Evolutionary conservation across 2,888 invertebrate genomes (phyloP).

Genomic region (Tholera decimalis): DNA sequence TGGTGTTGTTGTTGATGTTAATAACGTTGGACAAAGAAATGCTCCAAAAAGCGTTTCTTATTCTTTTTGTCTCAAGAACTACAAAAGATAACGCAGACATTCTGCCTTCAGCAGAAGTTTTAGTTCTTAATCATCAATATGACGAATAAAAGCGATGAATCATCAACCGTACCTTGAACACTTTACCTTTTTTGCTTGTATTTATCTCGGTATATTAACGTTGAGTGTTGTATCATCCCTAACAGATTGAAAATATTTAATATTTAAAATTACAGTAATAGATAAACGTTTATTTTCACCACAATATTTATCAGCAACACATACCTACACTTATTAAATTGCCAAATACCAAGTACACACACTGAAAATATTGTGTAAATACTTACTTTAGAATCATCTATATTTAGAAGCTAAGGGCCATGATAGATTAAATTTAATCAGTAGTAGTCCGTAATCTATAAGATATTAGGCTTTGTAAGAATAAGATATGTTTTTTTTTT

Average conservation of each 20-base stretch:
- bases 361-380: background rate
- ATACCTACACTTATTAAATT: too few relatives aligned
- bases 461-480: background rate
- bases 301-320: too few relatives aligned
- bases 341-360: too few relatives aligned
- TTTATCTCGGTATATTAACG: conserved; percentile 39
- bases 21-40: background rate
- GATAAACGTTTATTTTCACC: too few relatives aligned
- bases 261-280: too few relatives aligned
- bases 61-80: background rate
- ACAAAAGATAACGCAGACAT: conserved; percentile 23
- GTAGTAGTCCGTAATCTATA: background rate
- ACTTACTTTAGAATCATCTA: background rate
- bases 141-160: conserved; percentile 61
- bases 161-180: conserved; percentile 50
- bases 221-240: conserved; percentile 34
- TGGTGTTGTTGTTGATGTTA: background rate
- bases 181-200: conserved; percentile 41
- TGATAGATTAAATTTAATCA: background rate
- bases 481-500: too few relatives aligned
- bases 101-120: conserved; percentile 40
- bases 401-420: background rate
- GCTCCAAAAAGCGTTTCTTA: background rate
- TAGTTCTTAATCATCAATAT: conserved; percentile 58
- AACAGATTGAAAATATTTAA: conserved; percentile 17